Base-by-base conservation (phyloP, 2,888 invertebrate species). In the Hoplodrina blanda region DNA sequence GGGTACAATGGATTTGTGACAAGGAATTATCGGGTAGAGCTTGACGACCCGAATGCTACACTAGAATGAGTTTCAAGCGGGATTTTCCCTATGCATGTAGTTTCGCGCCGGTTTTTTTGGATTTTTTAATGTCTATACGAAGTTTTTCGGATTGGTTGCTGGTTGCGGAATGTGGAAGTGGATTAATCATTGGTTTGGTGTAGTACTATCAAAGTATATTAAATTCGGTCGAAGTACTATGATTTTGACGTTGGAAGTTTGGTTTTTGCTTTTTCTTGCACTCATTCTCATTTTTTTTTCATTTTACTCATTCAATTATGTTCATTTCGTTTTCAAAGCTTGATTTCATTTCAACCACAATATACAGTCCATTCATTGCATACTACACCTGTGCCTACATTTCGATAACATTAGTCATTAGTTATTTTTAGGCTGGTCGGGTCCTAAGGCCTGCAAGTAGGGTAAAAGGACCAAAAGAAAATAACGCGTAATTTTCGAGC, bases 1-100 rank as follows among this genome's bases (percentile, higher is more conserved):
- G 69, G 37, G 64, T 73, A 87, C 87, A 87, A 87, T 85, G 64
- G 82, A 72, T 78, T 65, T 73, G 82, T 85, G 87, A 87, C 88
- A 88, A 68, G 82, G 87, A 85, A 88, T 87, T 87, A 87, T 87
- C 83, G 85, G 72, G 56, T 64, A n/a, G 66, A 41, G 68, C 76
- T 76, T 80, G 75, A 74, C 80, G 76, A 80, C 82, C 74, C 73
- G 67, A 83, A 82, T 74, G 73, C 44, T 69, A 64, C 78, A 78
- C 56, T 71, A 82, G 85, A 87, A 83, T 82, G 72, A 76, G 69
- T 72, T 78, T 62, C 19, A 59, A 52, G 56, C 59, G 49, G 68
- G 68, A 78, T 76, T 82, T 85, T 83, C 52, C 41, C 62, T n/a
- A 60, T 63, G 60, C 62, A 53, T 13, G 54, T 64, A 60, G 44